Conservation (phyloP, 2,113 vertebrate species). For the Syngnathoides biaculeatus region DNA sequence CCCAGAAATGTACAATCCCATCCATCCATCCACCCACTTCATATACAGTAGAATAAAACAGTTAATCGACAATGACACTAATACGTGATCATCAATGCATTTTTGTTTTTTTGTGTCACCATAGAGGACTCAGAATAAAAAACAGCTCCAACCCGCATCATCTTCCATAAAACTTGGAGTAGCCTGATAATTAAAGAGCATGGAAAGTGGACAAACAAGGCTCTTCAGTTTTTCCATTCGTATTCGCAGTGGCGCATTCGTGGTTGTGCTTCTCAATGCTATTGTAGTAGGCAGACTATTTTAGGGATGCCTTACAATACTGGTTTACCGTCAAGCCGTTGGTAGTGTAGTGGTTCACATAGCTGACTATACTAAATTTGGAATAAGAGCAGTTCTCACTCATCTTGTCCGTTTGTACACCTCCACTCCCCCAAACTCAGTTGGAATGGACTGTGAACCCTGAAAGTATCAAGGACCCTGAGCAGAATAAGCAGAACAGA, state of each 20-base stretch:
- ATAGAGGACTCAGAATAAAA: neutral
- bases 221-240: neutral
- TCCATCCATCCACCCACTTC: neutral
- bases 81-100: neutral
- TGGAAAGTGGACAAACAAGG: neutral
- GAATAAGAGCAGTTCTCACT: no score
- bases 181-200: neutral
- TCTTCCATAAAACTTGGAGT: neutral
- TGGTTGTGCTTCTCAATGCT: neutral
- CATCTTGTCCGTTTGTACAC: no score
- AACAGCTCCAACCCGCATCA: neutral
- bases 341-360: neutral
- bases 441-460: neutral
- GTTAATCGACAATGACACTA: neutral
- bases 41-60: no score
- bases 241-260: no score
- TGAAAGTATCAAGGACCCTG: neutral
- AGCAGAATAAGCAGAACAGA: neutral
- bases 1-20: neutral
- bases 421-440: neutral
- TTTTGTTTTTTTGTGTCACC: neutral
- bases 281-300: neutral
- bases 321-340: neutral
- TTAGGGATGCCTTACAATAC: neutral
- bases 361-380: neutral